These are phyloP conservation scores for Picathartes gymnocephalus DNA, from an alignment of 2,113 vertebrate species.

Conservation along the genomic window DNA sequence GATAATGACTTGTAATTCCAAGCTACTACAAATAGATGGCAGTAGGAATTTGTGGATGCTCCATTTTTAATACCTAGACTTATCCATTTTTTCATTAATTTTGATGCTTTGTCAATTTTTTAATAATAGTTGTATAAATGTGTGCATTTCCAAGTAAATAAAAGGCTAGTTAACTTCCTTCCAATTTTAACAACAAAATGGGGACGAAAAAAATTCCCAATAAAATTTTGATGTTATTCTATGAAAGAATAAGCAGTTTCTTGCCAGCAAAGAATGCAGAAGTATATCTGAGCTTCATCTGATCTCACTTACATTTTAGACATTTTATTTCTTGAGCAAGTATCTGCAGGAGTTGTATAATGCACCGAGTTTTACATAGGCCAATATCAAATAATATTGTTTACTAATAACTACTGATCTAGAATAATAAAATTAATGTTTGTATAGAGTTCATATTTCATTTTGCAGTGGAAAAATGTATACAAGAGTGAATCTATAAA, in stretches of 20 bases:
- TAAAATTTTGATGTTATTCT: not conserved
- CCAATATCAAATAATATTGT: not conserved
- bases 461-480: not conserved
- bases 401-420: not conserved
- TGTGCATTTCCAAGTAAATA: not conserved
- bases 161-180: not conserved
- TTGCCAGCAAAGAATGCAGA: not conserved
- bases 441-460: not conserved
- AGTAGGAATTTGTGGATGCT: constrained; percentile 5
- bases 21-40: constrained; percentile 19
- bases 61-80: not conserved
- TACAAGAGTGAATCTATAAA: not conserved
- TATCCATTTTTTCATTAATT: not conserved
- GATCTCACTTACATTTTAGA: not conserved
- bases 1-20: not conserved
- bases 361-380: not conserved
- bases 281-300: not conserved
- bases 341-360: not conserved
- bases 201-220: not conserved
- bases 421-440: not conserved
- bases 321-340: not conserved
- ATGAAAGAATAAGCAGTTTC: not conserved
- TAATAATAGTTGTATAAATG: not conserved
- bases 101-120: not conserved
- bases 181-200: not conserved